phyloP scores from a whole-genome alignment of 2,797 vertebrate species.

The Chaetodon trifasciatus region DNA sequence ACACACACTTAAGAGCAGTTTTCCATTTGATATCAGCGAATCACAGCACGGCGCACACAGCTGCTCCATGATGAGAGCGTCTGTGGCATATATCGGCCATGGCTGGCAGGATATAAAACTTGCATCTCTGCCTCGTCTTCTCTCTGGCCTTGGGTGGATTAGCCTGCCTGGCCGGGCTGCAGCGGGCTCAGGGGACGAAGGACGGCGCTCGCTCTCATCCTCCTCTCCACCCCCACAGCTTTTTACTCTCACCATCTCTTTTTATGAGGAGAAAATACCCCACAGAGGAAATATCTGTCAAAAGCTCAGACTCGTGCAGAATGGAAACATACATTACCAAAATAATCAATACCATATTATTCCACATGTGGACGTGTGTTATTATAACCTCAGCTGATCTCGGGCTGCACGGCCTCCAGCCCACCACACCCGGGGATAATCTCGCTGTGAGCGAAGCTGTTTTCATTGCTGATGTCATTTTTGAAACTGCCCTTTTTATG shows the following conservation, averaged over 20 bases:
- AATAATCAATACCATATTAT: slow-evolving; percentile 70
- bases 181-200: slow-evolving; percentile 41
- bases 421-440: slow-evolving; percentile 64
- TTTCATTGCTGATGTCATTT: slow-evolving; percentile 76
- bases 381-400: slow-evolving; percentile 61
- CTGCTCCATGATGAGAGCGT: slow-evolving; percentile 50
- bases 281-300: slow-evolving; percentile 65
- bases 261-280: not conserved
- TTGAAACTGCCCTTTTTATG: slow-evolving; percentile 50
- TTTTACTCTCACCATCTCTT: slow-evolving; percentile 36
- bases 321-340: slow-evolving; percentile 54
- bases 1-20: slow-evolving; percentile 20
- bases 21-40: slow-evolving; percentile 3
- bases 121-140: slow-evolving; percentile 45
- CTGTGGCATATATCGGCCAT: slow-evolving; percentile 48
- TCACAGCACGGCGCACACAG: slow-evolving; percentile 1
- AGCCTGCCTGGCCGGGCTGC: slow-evolving; percentile 44
- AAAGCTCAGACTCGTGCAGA: slow-evolving; percentile 31
- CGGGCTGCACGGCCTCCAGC: slow-evolving; percentile 24
- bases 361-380: slow-evolving; percentile 62
- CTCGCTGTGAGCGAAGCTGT: slow-evolving; percentile 52
- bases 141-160: slow-evolving; percentile 65
- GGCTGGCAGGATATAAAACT: slow-evolving; percentile 52
- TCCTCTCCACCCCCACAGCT: slow-evolving; percentile 44
- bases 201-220: slow-evolving; percentile 52